phyloP scores from a whole-genome alignment of 2,888 invertebrate genomes.

The Pilophorus perplexus region DNA sequence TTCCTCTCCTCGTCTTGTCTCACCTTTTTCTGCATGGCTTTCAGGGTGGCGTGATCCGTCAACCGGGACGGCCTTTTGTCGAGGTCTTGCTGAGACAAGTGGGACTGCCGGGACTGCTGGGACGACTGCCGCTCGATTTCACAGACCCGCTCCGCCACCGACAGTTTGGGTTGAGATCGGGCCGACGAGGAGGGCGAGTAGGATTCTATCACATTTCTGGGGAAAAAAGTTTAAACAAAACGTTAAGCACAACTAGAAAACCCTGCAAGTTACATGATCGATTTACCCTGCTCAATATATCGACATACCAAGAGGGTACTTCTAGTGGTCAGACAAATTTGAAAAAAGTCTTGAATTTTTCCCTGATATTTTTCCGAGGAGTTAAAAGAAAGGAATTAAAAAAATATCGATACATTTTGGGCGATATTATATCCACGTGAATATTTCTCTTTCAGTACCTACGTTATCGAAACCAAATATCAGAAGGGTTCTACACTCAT shows the following conservation, averaged over 20 bases:
- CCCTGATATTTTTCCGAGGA: too few species aligned
- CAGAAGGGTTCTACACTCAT: too few species aligned
- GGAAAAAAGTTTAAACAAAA: not conserved
- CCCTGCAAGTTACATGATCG: not conserved
- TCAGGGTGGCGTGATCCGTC: conserved; percentile 61
- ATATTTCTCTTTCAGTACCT: too few species aligned
- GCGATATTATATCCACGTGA: too few species aligned
- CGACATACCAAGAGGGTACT: too few species aligned
- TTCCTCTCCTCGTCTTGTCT: too few species aligned
- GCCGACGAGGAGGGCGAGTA: conserved; percentile 38
- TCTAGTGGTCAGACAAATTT: too few species aligned
- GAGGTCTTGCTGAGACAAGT: conserved; percentile 48
- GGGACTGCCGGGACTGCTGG: conserved; percentile 26
- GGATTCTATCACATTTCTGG: conserved; percentile 37
- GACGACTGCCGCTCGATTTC: conserved; percentile 60
- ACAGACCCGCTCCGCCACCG: conserved; percentile 65
- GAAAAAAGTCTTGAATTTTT: too few species aligned
- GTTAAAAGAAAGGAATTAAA: too few species aligned
- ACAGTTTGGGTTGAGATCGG: conserved; percentile 56
- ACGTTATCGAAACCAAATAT: too few species aligned
- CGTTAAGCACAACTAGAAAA: not conserved
- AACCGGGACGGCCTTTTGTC: conserved; percentile 45
- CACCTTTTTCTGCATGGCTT: conserved; percentile 73
- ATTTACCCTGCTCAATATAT: too few species aligned
- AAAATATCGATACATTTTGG: too few species aligned